These are phyloP conservation scores for Glaucomys volans DNA, from an alignment of 2,113 vertebrate species.

Conservation along the genomic window DNA sequence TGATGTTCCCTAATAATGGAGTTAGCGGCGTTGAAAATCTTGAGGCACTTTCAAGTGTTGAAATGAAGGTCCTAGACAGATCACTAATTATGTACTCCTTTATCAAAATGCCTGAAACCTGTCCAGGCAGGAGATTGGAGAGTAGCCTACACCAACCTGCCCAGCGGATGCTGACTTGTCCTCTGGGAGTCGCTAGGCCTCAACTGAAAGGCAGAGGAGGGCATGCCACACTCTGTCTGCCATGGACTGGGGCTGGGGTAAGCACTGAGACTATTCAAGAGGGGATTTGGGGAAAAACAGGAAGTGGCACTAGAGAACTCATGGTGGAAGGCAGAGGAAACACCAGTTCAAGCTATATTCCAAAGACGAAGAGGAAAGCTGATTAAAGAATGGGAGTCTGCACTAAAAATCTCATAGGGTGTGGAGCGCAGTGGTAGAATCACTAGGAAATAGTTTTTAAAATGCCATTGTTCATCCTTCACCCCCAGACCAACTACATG, in stretches of 20 bases:
- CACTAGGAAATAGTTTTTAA: not conserved
- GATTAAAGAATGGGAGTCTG: not conserved
- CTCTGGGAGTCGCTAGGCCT: not conserved
- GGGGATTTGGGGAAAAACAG: not conserved
- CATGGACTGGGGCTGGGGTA: not conserved
- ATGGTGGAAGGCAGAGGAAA: not conserved
- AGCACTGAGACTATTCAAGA: not conserved
- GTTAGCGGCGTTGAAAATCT: slow-evolving; percentile 64
- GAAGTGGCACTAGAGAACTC: not conserved
- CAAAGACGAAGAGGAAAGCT: not conserved
- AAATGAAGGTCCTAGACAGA: slow-evolving; percentile 57
- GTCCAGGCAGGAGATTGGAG: not conserved
- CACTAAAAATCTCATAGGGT: not conserved
- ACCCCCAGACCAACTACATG: not conserved
- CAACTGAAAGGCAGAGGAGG: not conserved
- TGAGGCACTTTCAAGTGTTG: slow-evolving; percentile 40
- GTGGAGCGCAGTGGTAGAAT: not conserved
- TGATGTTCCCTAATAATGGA: slow-evolving; percentile 48
- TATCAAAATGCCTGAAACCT: not conserved
- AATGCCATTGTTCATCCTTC: not conserved
- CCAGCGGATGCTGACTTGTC: not conserved
- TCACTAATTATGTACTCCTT: not conserved
- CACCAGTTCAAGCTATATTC: not conserved
- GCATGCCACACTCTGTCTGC: not conserved
- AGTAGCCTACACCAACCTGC: fast-evolving